phyloP scores from a whole-genome alignment of 2,888 invertebrate genomes.

The Thymelicus acteon region DNA sequence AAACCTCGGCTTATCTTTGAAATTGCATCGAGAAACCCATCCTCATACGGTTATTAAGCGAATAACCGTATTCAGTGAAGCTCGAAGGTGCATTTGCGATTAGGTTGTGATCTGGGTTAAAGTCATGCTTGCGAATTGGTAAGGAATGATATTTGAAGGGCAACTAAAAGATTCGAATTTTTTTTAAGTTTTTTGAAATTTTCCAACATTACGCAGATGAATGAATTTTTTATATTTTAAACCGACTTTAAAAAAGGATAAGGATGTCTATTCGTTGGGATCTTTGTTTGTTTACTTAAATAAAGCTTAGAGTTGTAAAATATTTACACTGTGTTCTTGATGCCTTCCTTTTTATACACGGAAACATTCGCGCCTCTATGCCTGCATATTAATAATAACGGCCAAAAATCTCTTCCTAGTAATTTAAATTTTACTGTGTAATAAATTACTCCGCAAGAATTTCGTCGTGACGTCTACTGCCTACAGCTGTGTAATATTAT shows the following conservation, averaged over 20 bases:
- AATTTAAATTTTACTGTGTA: constrained; percentile 31
- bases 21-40: background rate
- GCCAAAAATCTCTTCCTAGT: background rate
- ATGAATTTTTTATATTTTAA: too few relatives aligned
- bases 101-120: background rate
- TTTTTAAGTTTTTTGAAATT: background rate
- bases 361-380: background rate
- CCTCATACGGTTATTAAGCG: background rate
- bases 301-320: too few relatives aligned
- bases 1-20: background rate
- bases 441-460: constrained; percentile 33
- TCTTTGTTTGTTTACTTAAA: too few relatives aligned
- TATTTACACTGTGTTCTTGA: too few relatives aligned
- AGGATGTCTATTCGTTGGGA: too few relatives aligned
- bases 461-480: constrained; percentile 16
- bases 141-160: too few relatives aligned
- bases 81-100: background rate
- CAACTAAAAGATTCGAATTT: too few relatives aligned
- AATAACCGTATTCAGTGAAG: background rate
- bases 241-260: too few relatives aligned
- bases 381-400: background rate
- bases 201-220: background rate
- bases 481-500: constrained; percentile 26
- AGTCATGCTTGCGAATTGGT: background rate
- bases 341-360: too few relatives aligned